phyloP scores from a whole-genome alignment of 2,888 invertebrate genomes.

The Steinernema hermaphroditum region DNA sequence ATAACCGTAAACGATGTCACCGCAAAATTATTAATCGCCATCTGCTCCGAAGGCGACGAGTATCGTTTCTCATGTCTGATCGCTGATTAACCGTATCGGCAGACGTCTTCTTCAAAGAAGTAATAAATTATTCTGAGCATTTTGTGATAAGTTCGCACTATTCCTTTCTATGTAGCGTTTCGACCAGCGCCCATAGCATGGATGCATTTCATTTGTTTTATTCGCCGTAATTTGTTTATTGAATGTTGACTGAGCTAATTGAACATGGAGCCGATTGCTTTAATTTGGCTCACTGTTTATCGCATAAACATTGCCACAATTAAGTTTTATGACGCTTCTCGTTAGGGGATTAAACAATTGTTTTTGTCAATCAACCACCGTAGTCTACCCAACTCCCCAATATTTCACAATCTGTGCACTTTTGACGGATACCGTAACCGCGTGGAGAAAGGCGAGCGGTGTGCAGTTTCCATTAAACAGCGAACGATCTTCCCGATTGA shows the following conservation, averaged over 20 bases:
- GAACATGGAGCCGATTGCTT: conserved; percentile 23
- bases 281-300: conserved; percentile 1
- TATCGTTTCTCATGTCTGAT: conserved; percentile 17
- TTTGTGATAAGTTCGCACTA: too few relatives aligned
- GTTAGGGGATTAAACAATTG: background rate
- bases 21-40: conserved; percentile 30
- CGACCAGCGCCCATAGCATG: too few relatives aligned
- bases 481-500: background rate
- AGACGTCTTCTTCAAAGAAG: background rate
- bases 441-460: background rate
- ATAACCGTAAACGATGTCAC: conserved; percentile 31
- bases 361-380: background rate
- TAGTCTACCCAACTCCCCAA: background rate
- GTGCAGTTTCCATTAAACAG: background rate
- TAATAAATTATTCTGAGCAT: background rate
- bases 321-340: conserved; percentile 17
- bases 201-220: conserved; percentile 28
- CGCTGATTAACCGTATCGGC: conserved; percentile 15
- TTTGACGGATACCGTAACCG: conserved; percentile 3
- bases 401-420: background rate
- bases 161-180: too few relatives aligned
- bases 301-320: conserved; percentile 22
- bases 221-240: conserved; percentile 26
- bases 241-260: conserved; percentile 26
- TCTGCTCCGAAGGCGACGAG: conserved; percentile 23